phyloP scores from a whole-genome alignment of 1,140 invertebrate genomes.

The Drosophila saltans region DNA sequence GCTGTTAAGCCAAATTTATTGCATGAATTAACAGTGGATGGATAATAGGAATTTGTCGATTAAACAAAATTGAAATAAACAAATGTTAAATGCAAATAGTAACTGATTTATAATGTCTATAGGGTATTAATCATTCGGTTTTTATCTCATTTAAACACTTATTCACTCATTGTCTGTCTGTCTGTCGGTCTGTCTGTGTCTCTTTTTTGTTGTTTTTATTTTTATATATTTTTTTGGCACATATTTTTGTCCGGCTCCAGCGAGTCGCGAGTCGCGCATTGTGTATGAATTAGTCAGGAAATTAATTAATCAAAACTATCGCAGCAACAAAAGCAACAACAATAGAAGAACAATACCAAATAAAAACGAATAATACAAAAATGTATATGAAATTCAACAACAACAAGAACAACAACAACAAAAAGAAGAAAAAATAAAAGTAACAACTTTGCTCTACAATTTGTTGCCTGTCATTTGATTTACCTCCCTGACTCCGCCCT shows the following conservation, averaged over 20 bases:
- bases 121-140: slow-evolving; percentile 52
- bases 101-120: no score
- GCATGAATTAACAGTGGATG: no score
- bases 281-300: slow-evolving; percentile 81
- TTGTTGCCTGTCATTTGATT: slow-evolving; percentile 75
- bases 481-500: slow-evolving; percentile 1
- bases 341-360: slow-evolving; percentile 29
- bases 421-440: slow-evolving; percentile 22
- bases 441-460: slow-evolving; percentile 66
- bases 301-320: slow-evolving; percentile 81
- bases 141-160: slow-evolving; percentile 9
- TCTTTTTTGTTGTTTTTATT: slow-evolving; percentile 6
- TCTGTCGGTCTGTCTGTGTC: slow-evolving; percentile 1
- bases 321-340: slow-evolving; percentile 51
- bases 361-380: slow-evolving; percentile 23
- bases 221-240: slow-evolving; percentile 52
- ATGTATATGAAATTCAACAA: slow-evolving; percentile 20
- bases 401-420: slow-evolving; percentile 28
- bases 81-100: no score
- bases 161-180: slow-evolving; percentile 9
- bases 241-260: slow-evolving; percentile 60
- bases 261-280: slow-evolving; percentile 77
- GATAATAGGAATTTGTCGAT: no score
- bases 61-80: no score
- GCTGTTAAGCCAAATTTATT: no score